Evolutionary conservation across 2,113 vertebrate genomes (phyloP).

Genomic region (Potamarius usumacintae): DNA sequence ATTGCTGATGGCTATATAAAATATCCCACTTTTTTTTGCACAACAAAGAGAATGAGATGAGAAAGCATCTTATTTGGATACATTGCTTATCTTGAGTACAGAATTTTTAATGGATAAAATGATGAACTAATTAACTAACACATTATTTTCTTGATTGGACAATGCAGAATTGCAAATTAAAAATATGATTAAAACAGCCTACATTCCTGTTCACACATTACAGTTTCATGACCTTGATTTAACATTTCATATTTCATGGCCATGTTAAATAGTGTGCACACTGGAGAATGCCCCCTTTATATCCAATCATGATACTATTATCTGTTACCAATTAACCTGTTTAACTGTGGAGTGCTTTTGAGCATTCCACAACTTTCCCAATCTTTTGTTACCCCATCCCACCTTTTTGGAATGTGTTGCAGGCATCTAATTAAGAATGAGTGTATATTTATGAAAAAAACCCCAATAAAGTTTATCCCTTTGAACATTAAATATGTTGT

Average conservation of each 20-base stretch:
- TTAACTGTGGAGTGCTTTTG: no score
- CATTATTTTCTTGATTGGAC: not conserved
- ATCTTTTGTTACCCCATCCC: no score
- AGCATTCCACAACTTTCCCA: no score
- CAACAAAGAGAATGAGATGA: not conserved
- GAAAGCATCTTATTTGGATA: not conserved
- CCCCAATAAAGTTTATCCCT: no score
- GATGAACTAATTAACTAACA: constrained; percentile 4
- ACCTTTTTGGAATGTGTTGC: no score
- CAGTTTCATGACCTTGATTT: not conserved
- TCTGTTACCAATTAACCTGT: no score
- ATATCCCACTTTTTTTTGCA: not conserved
- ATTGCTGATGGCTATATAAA: not conserved
- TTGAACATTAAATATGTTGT: no score
- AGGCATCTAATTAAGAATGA: no score
- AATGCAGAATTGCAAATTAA: not conserved
- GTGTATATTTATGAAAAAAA: no score
- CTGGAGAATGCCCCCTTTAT: no score
- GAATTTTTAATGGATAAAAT: not conserved
- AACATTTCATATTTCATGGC: not conserved
- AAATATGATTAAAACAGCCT: not conserved
- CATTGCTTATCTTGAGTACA: not conserved
- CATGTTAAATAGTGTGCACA: not conserved
- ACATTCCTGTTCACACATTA: not conserved
- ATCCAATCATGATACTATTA: no score